Evolutionary conservation across 2,797 vertebrate species (phyloP), one percentile per base, ranked within the genome.

Genomic region (Macroramphosus scolopax): DNA sequence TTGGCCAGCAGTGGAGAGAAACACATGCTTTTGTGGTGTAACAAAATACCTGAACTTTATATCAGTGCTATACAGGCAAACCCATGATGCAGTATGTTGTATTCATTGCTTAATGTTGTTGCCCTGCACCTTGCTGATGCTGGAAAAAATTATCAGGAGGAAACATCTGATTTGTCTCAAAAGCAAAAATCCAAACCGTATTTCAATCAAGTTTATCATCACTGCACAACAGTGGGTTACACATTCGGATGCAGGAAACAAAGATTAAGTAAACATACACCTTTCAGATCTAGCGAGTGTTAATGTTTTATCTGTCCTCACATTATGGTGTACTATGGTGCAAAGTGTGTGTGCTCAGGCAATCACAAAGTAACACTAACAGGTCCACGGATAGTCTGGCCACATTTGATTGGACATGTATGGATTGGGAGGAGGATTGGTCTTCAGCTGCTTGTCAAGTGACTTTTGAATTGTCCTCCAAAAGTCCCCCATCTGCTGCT

Each of bases 21-120:
- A 70, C 67, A 60, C 66, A 66, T 53, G 55, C 56, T 64, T 68
- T 17, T 51, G 62, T 51, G 61, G 47, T 63, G 58, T 62, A 52
- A 79, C 51, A 67, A 81, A 69, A 79, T 52, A 76, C 55, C 55
- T 65, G 52, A 60, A 68, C 52, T 39, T 65, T 31, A 61, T 42
- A 56, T 68, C 55, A 68, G 63, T 57, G 67, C 63, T 61, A 17
- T 36, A 62, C 60, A 74, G 63, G 54, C 61, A 45, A 63, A 74
- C 71, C 51, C 51, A 68, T 33, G 68, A 52, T 29, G 45, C 37
- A 16, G 42, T 54, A 30, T 50, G 16, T 46, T 51, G 60, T 37
- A 54, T 29, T n/a, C n/a, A 10, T 29, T 29, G 9, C 8, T 10
- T 1, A 29, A 15, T 44, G 16, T 5, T 31, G 13, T 28, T 51